phyloP scores from a whole-genome alignment of 2,888 invertebrate species.

The Aradus depressus region DNA sequence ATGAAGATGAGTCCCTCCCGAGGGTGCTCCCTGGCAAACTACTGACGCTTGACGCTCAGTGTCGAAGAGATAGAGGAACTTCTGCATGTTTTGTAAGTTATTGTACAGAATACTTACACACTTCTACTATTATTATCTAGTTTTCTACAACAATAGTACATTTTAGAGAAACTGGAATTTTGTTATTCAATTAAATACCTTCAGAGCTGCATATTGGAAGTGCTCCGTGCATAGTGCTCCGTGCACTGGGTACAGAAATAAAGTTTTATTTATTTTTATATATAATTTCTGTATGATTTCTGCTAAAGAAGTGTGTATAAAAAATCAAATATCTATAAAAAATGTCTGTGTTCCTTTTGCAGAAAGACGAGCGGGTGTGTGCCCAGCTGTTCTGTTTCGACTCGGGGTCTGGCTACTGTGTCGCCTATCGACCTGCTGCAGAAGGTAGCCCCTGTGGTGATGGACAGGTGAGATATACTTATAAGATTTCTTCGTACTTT shows the following conservation, averaged over 20 bases:
- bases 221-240: not conserved
- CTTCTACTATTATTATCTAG: too few species aligned
- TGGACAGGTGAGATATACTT: conserved; percentile 57
- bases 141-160: too few species aligned
- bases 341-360: conserved; percentile 33
- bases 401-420: conserved; percentile 87
- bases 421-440: conserved; percentile 87
- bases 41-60: conserved; percentile 82
- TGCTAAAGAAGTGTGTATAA: not conserved
- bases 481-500: too few species aligned
- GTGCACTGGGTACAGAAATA: too few species aligned
- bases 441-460: conserved; percentile 90
- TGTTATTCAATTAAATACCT: too few species aligned
- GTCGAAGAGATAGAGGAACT: conserved; percentile 83
- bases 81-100: conserved; percentile 67
- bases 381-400: conserved; percentile 93
- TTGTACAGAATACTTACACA: too few species aligned
- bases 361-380: conserved; percentile 92
- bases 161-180: too few species aligned
- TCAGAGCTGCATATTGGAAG: not conserved
- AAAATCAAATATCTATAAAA: not conserved
- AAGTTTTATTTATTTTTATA: too few species aligned
- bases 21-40: conserved; percentile 80
- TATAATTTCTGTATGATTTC: too few species aligned
- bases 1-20: conserved; percentile 82